Base-by-base conservation (phyloP, 2,113 vertebrate species). In the Numida meleagris region DNA sequence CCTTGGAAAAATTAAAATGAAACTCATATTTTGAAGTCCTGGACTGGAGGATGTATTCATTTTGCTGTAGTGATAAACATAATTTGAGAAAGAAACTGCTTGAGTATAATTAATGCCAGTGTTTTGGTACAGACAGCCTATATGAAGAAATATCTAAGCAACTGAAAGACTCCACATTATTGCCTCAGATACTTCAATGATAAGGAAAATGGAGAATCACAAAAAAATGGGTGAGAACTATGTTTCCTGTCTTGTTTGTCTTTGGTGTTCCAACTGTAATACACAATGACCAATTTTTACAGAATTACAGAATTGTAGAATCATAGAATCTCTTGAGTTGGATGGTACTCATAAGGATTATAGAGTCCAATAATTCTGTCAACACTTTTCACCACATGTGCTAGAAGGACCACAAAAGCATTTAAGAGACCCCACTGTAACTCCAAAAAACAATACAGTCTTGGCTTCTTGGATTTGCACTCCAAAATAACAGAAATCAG, bases 391-490 rank as follows among this genome's bases (percentile, higher is more conserved):
- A 84, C 6, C 7, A 17, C 2, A 5, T 33, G 6, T 8, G 68
- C 10, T 16, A 73, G 17, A n/a, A 73, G 66, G 72, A 74, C 16
- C 9, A 38, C 15, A 24, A 17, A 59, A n/a, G 3, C 6, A 5
- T 86, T 77, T 14, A 13, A 77, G 45, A 77, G 43, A 21, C 10
- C 51, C 25, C 11, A 11, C 8, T 66, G 34, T 72, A 55, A 43
- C 43, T 67, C 9, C 0, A 1, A 61, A 33, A 7, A 51, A 5
- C 4, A 10, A 17, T 33, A 10, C 7, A 63, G 9, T 27, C 23
- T 65, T 65, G 19, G 6, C 19, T 63, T 36, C 43, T 43, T 59
- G 34, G 27, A 36, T 59, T 72, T 79, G 13, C 4, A 53, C 9
- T 70, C 58, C 42, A 31, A 16, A 53, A 53, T 21, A 63, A 3